Conservation (phyloP, 2,113 vertebrate species). For the Syngnathus scovelli region DNA sequence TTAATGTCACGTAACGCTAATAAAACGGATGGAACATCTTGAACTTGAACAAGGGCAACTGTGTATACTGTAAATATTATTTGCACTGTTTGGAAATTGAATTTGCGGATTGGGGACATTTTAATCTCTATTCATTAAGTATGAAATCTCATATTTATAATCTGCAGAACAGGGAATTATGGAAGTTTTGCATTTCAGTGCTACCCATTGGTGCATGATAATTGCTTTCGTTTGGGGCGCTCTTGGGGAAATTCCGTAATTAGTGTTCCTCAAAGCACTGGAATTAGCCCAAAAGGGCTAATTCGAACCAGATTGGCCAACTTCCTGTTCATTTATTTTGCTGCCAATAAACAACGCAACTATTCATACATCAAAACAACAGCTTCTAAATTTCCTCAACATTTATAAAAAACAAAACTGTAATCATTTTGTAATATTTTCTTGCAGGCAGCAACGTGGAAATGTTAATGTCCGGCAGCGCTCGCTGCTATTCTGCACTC, state of each 20-base stretch:
- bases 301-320: too few species aligned
- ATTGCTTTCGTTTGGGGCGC: not conserved
- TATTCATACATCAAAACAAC: too few species aligned
- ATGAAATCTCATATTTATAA: not conserved
- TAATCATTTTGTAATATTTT: not conserved
- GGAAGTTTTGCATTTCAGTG: too few species aligned
- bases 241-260: not conserved
- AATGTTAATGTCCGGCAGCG: constrained; percentile 90
- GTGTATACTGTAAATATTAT: not conserved
- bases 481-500: constrained; percentile 83
- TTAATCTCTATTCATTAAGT: not conserved
- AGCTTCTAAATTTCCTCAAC: too few species aligned
- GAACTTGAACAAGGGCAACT: not conserved
- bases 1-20: not conserved
- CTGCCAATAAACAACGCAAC: too few species aligned
- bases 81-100: not conserved
- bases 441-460: constrained; percentile 85
- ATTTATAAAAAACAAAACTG: too few species aligned
- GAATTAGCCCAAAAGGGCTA: too few species aligned
- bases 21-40: not conserved
- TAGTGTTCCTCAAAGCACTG: not conserved
- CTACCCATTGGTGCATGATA: not conserved
- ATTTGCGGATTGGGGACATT: not conserved
- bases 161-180: not conserved
- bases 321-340: too few species aligned